Percentiles rank a stretch among this genome's conserved stretches.
Evolutionary conservation across 2,888 invertebrate genomes (phyloP).

Genomic region (Tuberolachnus salignus): DNA sequence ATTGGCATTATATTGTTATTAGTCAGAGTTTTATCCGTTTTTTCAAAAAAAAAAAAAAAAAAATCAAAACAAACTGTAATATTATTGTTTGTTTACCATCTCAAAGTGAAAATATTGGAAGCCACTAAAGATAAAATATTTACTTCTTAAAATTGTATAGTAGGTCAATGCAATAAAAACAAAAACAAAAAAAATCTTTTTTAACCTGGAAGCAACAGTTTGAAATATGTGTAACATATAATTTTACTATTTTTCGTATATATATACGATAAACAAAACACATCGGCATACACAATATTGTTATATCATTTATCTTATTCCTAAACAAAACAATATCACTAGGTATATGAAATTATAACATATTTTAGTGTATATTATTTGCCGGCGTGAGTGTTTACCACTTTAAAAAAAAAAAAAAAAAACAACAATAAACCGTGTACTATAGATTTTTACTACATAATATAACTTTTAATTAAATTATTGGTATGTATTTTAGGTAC

Average conservation of each 20-base stretch:
- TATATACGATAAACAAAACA: constrained; percentile 27
- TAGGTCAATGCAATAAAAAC: constrained; percentile 39
- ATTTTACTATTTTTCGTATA: constrained; percentile 22
- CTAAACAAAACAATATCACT: constrained; percentile 39
- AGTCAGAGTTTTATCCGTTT: neutral
- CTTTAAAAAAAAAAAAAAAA: neutral
- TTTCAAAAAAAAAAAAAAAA: neutral
- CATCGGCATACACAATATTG: neutral
- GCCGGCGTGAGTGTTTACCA: neutral
- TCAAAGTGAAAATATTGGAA: constrained; percentile 24
- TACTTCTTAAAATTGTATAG: constrained; percentile 24
- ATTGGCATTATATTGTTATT: neutral
- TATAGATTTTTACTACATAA: constrained; percentile 3
- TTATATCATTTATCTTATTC: constrained; percentile 31
- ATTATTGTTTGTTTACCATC: constrained; percentile 23
- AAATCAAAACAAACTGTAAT: constrained; percentile 12
- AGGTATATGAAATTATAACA: neutral
- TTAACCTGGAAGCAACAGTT: constrained; percentile 41
- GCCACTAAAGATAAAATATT: constrained; percentile 32
- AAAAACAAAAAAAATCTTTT: neutral
- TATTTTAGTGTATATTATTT: too few relatives aligned
- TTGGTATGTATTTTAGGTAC: too few relatives aligned
- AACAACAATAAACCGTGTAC: neutral
- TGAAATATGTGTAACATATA: constrained; percentile 5
- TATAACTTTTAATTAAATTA: neutral